Base-by-base conservation (phyloP, 1,140 invertebrate genomes). In the Planococcus citri region DNA sequence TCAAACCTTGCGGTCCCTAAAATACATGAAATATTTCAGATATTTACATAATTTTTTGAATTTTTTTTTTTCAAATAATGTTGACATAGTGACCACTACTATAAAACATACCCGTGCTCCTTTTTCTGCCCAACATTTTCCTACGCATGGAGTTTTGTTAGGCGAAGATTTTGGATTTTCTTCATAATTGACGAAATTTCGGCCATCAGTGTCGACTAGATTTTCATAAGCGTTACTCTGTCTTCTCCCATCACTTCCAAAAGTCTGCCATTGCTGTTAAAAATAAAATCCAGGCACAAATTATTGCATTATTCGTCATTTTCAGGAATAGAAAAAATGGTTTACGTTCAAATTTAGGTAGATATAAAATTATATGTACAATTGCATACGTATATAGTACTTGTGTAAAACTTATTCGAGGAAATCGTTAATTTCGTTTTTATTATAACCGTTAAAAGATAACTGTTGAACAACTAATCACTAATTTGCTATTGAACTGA, bases 81-180 rank as follows among this genome's bases (percentile, higher is more conserved):
- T n/a, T n/a, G n/a, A n/a, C n/a, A n/a, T n/a, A n/a, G n/a, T n/a
- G n/a, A n/a, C n/a, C n/a, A n/a, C 22, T 24, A 64, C 2, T 64
- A 10, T 22, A 37, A 67, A 69, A 79, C 82, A 82, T 82, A 91
- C 89, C 75, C 92, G 82, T 29, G 85, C 86, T 75, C 94, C 94
- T 80, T 96, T 97, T 80, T 97, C 92, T 1, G 93, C 94, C 72
- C 94, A 87, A 81, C 94, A 97, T 82, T 91, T 93, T 33, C 92
- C 93, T 27, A 83, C 82, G 75, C 85, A 74, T 37, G 72, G 25
- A 0, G 73, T 69, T 27, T 73, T 71, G n/a, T 71, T 71, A 60
- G 69, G 68, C 21, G n/a, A n/a, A 73, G 74, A 67, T 73, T 72
- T 25, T 21, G 22, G 14, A 72, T 29, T 10, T 57, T 27, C 17